These are phyloP conservation scores for Phalanger gymnotis DNA, from an alignment of 2,797 vertebrate species.

Conservation along the genomic window DNA sequence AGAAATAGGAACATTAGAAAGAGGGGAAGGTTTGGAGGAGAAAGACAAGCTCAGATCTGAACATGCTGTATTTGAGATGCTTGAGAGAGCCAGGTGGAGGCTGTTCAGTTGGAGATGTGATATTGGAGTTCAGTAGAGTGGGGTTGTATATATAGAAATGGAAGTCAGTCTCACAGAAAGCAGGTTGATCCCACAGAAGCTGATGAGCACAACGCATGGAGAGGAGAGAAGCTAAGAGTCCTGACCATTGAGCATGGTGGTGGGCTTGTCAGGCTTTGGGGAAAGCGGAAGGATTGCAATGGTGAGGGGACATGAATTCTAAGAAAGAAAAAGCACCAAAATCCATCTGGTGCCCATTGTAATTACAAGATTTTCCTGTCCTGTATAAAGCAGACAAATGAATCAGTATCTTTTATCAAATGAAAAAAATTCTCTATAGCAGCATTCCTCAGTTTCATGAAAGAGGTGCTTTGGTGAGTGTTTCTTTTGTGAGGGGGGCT, in stretches of 20 bases:
- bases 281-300: not conserved
- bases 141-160: not conserved
- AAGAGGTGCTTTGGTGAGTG: not conserved
- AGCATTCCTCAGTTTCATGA: not conserved
- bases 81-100: not conserved
- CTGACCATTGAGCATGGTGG: not conserved
- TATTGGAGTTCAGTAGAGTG: not conserved
- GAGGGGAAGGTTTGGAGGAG: not conserved
- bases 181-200: not conserved
- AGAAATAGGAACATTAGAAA: not conserved
- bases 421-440: not conserved
- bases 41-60: not conserved
- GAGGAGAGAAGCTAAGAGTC: not conserved
- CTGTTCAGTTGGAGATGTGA: not conserved
- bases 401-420: not conserved
- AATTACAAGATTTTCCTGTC: not conserved
- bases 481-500: not conserved
- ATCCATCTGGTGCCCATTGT: not conserved
- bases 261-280: not conserved
- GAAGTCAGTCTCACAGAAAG: not conserved
- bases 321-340: not conserved
- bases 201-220: not conserved
- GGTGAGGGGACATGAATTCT: not conserved
- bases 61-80: not conserved
- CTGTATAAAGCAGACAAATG: not conserved